phyloP scores from a whole-genome alignment of 1,140 invertebrate genomes.

The Drosophila seguyi region DNA sequence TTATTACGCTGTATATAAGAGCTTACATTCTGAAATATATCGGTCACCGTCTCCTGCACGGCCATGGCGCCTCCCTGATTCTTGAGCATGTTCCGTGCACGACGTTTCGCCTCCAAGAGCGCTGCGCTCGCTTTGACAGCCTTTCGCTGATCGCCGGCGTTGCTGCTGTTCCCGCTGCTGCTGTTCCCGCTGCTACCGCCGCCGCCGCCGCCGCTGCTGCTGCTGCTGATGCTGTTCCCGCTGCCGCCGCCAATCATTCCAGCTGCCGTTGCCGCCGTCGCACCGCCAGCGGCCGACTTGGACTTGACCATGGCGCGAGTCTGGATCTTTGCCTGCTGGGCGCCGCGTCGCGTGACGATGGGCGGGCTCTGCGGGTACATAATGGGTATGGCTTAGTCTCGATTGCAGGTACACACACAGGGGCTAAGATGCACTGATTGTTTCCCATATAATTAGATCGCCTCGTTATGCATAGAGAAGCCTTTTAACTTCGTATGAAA shows the following conservation, averaged over 20 bases:
- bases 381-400: neutral
- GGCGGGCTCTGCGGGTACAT: slow-evolving; percentile 69
- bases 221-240: neutral
- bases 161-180: slow-evolving; percentile 16
- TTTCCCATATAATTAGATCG: neutral
- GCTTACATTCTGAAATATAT: slow-evolving; percentile 88
- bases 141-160: slow-evolving; percentile 23
- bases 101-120: slow-evolving; percentile 87
- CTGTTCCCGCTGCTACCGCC: slow-evolving; percentile 28
- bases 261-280: slow-evolving; percentile 42
- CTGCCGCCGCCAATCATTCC: slow-evolving; percentile 40
- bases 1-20: no score
- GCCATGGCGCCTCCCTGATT: slow-evolving; percentile 81
- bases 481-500: neutral
- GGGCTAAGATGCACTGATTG: slow-evolving; percentile 3
- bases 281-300: slow-evolving; percentile 12
- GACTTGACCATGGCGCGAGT: slow-evolving; percentile 87
- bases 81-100: slow-evolving; percentile 86
- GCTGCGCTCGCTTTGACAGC: slow-evolving; percentile 86
- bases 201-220: slow-evolving; percentile 10
- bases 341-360: slow-evolving; percentile 87
- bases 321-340: slow-evolving; percentile 88
- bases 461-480: neutral
- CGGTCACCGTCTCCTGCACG: slow-evolving; percentile 84
- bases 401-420: neutral